These are phyloP conservation scores for Sycophila texana DNA, from an alignment of 2,888 invertebrate genomes.

Conservation along the genomic window DNA sequence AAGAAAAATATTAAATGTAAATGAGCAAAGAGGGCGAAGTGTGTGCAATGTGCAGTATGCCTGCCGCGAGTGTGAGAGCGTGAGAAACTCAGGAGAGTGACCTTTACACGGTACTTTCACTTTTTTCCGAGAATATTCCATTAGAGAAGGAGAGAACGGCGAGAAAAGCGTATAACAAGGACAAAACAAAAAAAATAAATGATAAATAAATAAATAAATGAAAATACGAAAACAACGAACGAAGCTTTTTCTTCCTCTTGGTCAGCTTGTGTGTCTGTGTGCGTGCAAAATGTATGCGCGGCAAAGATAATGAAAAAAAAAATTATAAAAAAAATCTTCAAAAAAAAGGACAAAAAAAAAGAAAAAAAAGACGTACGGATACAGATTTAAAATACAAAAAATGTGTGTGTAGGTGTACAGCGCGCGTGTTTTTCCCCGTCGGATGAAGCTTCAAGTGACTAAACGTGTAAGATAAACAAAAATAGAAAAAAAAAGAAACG, in stretches of 20 bases:
- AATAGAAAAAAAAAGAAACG: background rate
- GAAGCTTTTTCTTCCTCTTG: conserved; percentile 56
- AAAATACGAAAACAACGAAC: conserved; percentile 56
- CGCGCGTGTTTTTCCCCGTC: conserved; percentile 30
- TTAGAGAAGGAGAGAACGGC: conserved; percentile 46
- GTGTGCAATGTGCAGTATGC: conserved; percentile 9
- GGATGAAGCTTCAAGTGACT: conserved; percentile 42
- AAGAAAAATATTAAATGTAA: conserved; percentile 51
- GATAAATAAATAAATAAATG: conserved; percentile 31
- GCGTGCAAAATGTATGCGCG: conserved; percentile 12
- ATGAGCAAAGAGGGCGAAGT: conserved; percentile 35
- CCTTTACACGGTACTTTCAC: conserved; percentile 33
- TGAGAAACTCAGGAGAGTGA: conserved; percentile 21
- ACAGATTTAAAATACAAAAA: conserved; percentile 20
- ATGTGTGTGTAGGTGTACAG: conserved; percentile 36
- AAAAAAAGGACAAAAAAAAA: conserved; percentile 19
- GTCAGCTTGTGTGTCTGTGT: conserved; percentile 42
- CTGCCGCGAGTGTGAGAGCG: conserved; percentile 16
- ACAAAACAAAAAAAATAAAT: conserved; percentile 22
- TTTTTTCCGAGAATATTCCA: conserved; percentile 45
- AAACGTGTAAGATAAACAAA: conserved; percentile 20
- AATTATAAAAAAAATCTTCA: conserved; percentile 33
- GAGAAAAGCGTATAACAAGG: conserved; percentile 28
- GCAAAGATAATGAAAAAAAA: background rate
- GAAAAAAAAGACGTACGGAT: conserved; percentile 16